These are phyloP conservation scores for Prunella strophiata DNA, from an alignment of 2,797 vertebrate genomes.

Conservation along the genomic window DNA sequence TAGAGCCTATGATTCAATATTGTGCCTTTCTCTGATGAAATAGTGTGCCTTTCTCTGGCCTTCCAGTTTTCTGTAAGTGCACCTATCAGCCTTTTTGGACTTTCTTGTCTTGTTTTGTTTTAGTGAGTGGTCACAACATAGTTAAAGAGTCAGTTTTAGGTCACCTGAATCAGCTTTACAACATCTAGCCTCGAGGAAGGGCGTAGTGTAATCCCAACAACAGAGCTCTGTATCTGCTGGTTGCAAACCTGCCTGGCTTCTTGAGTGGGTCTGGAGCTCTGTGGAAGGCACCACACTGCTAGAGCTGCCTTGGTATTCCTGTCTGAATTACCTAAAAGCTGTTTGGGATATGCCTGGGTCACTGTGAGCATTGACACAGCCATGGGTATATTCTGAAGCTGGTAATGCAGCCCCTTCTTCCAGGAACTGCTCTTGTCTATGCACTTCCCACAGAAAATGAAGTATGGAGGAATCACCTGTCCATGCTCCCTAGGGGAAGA, in stretches of 20 bases:
- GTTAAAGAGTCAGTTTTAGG: neutral
- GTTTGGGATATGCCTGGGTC: neutral
- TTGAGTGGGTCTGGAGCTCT: neutral
- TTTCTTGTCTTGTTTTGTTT: neutral
- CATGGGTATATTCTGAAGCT: accelerated
- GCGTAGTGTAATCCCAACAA: neutral
- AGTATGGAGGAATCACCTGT: neutral
- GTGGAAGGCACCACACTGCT: neutral
- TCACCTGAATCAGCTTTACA: neutral
- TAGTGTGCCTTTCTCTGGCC: neutral
- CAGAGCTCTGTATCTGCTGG: neutral
- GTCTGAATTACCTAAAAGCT: neutral
- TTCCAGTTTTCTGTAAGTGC: neutral
- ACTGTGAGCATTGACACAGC: neutral
- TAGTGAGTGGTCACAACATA: neutral
- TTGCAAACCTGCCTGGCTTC: neutral
- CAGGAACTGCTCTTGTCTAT: neutral
- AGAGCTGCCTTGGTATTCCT: neutral
- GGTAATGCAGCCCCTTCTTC: neutral
- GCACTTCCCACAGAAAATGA: neutral
- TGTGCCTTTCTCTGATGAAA: neutral
- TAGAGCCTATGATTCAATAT: neutral
- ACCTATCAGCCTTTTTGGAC: neutral
- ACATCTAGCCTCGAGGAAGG: neutral
- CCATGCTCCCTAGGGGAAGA: neutral